A percentile compares a stretch with the other conserved stretches of the same genome.
Conservation (phyloP, 2,888 invertebrate genomes). For the Cabera pusaria region DNA sequence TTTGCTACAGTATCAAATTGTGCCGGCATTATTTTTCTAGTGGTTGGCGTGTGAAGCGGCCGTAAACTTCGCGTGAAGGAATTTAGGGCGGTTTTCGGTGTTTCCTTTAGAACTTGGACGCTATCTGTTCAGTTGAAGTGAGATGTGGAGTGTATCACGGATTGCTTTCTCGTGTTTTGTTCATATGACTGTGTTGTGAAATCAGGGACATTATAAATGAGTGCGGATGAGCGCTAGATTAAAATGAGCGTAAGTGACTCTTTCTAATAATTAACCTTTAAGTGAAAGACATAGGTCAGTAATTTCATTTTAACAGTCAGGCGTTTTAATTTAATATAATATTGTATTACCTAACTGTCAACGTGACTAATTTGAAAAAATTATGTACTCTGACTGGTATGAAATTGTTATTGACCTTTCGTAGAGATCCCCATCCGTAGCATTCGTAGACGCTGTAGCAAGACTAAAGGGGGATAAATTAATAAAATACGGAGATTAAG, state of each 20-base stretch:
- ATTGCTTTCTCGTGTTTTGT: conserved; percentile 28
- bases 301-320: too few relatives aligned
- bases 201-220: conserved; percentile 39
- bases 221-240: conserved; percentile 28
- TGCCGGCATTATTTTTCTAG: conserved; percentile 3
- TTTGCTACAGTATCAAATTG: conserved; percentile 19
- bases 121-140: conserved; percentile 18
- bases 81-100: conserved; percentile 23
- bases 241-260: conserved; percentile 69
- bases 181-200: conserved; percentile 42
- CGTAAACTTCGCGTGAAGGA: conserved; percentile 1
- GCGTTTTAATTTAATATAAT: too few relatives aligned
- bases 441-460: too few relatives aligned
- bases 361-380: too few relatives aligned
- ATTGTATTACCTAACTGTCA: too few relatives aligned
- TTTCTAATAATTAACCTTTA: too few relatives aligned
- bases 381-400: too few relatives aligned
- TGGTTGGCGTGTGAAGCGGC: not conserved
- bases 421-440: too few relatives aligned
- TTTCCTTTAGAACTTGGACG: conserved; percentile 21
- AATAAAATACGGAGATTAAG: too few relatives aligned
- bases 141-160: conserved; percentile 29
- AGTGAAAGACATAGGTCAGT: too few relatives aligned
- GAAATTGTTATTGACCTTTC: too few relatives aligned
- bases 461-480: too few relatives aligned